Base-by-base conservation (phyloP, 2,888 invertebrate genomes). In the Syrphus vitripennis region DNA sequence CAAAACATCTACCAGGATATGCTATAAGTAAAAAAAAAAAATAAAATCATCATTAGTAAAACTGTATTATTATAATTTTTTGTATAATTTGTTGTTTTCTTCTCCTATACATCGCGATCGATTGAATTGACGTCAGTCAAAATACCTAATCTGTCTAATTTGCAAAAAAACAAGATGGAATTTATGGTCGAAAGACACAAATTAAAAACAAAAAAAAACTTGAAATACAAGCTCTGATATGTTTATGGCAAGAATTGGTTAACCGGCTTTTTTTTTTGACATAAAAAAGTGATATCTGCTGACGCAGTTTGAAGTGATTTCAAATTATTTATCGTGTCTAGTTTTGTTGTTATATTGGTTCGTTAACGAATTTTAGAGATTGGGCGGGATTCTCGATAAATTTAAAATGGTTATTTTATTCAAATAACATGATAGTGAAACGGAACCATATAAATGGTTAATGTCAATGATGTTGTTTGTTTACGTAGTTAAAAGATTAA, bases 1-100 rank as follows among this genome's bases (percentile, higher is more conserved):
- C 92, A 89, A 89, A 91, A 89, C 92, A 92, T 89, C 90, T 92
- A 88, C 92, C 92, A 87, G 91, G 92, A 89, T 91, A 88, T 76
- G 91, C 92, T 92, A 87, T 42, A 90, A 89, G 55, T 65, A 61
- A 78, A 74, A 69, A 78, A 74, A 69, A 19, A 78, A 77, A 69
- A 74, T 37, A 31, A 24, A 12, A 31, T 45, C 7, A 55, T 63
- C 34, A 48, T 72, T 65, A 59, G 59, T 63, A 63, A 53, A 50
- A 40, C 12, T 72, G 24, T n/a, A n/a, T 63, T 71, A 19, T 14
- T 37, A 21, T 53, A 12, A 26, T 26, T n/a, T 57, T n/a, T 12
- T 21, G n/a, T 26, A 16, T 53, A 3, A 10, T 5, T 12, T 70
- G 24, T 3, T 19, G 2, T 37, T 2, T 42, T 26, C 5, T 12